Evolutionary conservation across 2,797 vertebrate species (phyloP), one percentile per base, ranked within the genome.

Genomic region (Cynopterus sphinx): DNA sequence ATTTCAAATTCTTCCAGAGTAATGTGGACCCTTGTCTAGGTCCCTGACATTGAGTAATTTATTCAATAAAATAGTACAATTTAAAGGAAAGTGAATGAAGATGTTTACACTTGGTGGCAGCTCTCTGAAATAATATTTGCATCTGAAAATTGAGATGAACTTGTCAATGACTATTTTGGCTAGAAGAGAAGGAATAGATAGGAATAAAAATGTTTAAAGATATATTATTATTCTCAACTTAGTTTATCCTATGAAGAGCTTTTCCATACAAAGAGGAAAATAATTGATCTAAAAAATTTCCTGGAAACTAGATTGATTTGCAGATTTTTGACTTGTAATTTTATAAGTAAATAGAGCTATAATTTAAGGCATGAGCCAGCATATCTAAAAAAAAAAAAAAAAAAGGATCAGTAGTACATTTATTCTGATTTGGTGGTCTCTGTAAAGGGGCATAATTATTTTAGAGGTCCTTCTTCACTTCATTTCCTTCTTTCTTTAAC

Each of bases 11-110:
- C 92, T 94, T 97, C 97, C 94, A 61, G 75, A 92, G 91, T 89
- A 87, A 49, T 95, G 75, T 71, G 83, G 96, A 97, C 92, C 82
- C 91, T 95, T 97, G 90, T 96, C 96, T 87, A 3, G 96, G 91
- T 90, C 70, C 65, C 71, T 97, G 97, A 96, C 87, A 97, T 68
- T 96, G 81, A 98, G 97, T 97, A 98, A 94, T 96, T 97, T 95
- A 97, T 97, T 96, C 96, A 97, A 36, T 89, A 90, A 97, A 90
- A 53, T n/a, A 3, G 46, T 92, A 81, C 91, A 96, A 94, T 97
- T 87, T 86, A 81, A 98, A 97, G 77, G 93, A 97, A 95, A 97
- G 71, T 74, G 96, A 98, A 94, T 94, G 92, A 97, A 96, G 90
- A 88, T 96, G 46, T 95, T 91, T 98, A 97, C 77, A 96, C 67